Percentiles rank a stretch among this genome's conserved stretches.
Conservation (phyloP, 1,140 invertebrate species). For the Adoxophyes honmai region DNA sequence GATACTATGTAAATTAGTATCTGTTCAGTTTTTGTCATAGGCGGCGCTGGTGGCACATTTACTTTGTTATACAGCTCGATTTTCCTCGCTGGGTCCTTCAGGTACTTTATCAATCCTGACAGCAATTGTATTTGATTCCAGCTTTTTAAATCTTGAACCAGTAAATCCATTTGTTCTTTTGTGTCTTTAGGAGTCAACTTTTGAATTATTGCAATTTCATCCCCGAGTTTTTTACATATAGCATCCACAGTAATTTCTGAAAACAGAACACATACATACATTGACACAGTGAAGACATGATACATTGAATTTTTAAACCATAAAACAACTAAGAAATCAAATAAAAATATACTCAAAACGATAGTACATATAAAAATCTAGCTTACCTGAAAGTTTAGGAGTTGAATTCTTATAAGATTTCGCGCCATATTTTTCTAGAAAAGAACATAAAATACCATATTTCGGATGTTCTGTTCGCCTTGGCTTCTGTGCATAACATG, state of each 20-base stretch:
- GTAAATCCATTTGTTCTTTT: conserved; percentile 38
- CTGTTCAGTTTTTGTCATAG: conserved; percentile 63
- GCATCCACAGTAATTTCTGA: conserved; percentile 38
- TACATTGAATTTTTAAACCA: too few species aligned
- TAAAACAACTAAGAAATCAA: too few species aligned
- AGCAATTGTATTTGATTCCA: conserved; percentile 42
- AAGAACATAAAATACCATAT: conserved; percentile 51
- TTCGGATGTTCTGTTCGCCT: conserved; percentile 20
- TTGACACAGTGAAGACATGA: too few species aligned
- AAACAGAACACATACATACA: conserved; percentile 27
- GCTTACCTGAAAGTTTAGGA: conserved; percentile 48
- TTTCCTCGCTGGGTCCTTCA: conserved; percentile 50
- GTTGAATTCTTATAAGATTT: conserved; percentile 23
- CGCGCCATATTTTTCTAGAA: conserved; percentile 54
- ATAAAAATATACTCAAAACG: too few species aligned
- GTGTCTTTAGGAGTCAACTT: conserved; percentile 28
- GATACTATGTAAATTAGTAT: conserved; percentile 53
- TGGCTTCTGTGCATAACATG: not conserved
- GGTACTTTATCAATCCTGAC: conserved; percentile 47
- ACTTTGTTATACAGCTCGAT: conserved; percentile 50
- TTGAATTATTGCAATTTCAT: conserved; percentile 34
- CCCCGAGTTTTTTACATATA: conserved; percentile 44
- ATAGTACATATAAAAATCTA: not conserved
- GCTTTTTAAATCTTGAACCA: conserved; percentile 40
- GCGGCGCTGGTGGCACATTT: conserved; percentile 34